These are phyloP conservation scores for Tetragonula clypearis DNA, from an alignment of 1,140 invertebrate species.

Conservation along the genomic window DNA sequence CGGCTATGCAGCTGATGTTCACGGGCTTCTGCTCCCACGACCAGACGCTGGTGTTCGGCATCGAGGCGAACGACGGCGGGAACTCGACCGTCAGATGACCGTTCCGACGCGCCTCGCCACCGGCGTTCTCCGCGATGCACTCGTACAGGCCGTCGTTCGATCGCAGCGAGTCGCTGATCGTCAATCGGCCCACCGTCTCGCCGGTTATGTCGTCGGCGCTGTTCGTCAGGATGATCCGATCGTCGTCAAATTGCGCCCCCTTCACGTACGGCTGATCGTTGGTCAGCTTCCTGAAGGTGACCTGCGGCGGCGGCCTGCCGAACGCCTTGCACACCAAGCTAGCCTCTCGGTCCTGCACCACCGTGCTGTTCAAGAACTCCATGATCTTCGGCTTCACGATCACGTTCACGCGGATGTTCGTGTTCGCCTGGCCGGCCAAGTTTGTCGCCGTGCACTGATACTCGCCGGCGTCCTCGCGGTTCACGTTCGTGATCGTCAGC, in stretches of 20 bases:
- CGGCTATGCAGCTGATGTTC: constrained; percentile 94
- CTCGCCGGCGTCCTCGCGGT: constrained; percentile 88
- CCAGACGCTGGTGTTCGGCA: constrained; percentile 87
- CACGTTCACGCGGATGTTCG: constrained; percentile 85
- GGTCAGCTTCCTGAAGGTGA: constrained; percentile 88
- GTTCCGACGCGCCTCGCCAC: constrained; percentile 87
- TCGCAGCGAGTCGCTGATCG: constrained; percentile 81
- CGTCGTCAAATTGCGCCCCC: constrained; percentile 85
- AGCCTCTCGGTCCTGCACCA: constrained; percentile 84
- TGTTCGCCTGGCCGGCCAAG: constrained; percentile 86
- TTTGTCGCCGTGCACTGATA: constrained; percentile 94
- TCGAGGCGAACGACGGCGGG: constrained; percentile 89
- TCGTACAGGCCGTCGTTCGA: constrained; percentile 94
- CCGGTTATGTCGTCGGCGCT: constrained; percentile 82
- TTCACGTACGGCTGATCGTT: constrained; percentile 82
- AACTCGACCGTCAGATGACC: constrained; percentile 94
- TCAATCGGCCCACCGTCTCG: constrained; percentile 85
- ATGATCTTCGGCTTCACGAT: constrained; percentile 91
- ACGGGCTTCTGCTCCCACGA: constrained; percentile 91
- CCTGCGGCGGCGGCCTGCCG: constrained; percentile 89
- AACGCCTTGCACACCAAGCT: constrained; percentile 88
- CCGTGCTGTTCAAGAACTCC: constrained; percentile 89
- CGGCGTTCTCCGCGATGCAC: constrained; percentile 91
- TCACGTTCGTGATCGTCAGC: constrained; percentile 89
- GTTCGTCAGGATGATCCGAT: constrained; percentile 84